Evolutionary conservation across 2,797 vertebrate genomes (phyloP).

Genomic region (Artibeus jamaicensis): DNA sequence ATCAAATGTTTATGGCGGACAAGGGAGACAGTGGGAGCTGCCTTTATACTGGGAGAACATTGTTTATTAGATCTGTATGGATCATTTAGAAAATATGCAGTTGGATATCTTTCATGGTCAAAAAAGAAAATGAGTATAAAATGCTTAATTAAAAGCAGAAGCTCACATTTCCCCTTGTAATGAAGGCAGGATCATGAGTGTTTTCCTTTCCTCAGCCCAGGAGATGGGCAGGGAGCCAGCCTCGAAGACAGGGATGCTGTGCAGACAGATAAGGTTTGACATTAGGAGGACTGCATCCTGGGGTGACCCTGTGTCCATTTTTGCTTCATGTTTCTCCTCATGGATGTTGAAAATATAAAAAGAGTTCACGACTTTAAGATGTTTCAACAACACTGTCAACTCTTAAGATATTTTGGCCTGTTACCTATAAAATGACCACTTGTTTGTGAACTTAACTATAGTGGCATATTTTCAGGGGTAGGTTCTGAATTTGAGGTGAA

Average conservation of each 20-base stretch:
- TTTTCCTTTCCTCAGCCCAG: slow-evolving; percentile 57
- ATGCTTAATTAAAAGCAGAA: slow-evolving; percentile 75
- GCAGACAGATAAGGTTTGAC: slow-evolving; percentile 23
- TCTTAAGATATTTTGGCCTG: slow-evolving; percentile 7
- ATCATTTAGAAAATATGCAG: slow-evolving; percentile 72
- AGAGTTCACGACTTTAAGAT: background rate
- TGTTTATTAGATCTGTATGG: slow-evolving; percentile 68
- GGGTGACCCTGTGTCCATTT: background rate
- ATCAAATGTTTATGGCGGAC: slow-evolving; percentile 43
- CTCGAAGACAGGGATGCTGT: background rate
- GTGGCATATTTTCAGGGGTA: background rate
- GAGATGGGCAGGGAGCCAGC: slow-evolving; percentile 62
- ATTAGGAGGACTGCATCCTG: background rate
- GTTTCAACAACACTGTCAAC: background rate
- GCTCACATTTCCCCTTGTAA: slow-evolving; percentile 57
- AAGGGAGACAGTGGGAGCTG: slow-evolving; percentile 36
- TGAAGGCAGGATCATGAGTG: slow-evolving; percentile 57
- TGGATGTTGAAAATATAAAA: background rate
- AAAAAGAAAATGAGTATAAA: slow-evolving; percentile 69
- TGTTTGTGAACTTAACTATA: background rate
- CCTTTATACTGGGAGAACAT: slow-evolving; percentile 60
- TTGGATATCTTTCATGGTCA: slow-evolving; percentile 68
- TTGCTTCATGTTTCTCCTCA: background rate
- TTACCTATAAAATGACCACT: background rate
- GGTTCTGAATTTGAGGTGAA: background rate